Base-by-base conservation (phyloP, 2,888 invertebrate species). In the Cremastinae sp. region DNA sequence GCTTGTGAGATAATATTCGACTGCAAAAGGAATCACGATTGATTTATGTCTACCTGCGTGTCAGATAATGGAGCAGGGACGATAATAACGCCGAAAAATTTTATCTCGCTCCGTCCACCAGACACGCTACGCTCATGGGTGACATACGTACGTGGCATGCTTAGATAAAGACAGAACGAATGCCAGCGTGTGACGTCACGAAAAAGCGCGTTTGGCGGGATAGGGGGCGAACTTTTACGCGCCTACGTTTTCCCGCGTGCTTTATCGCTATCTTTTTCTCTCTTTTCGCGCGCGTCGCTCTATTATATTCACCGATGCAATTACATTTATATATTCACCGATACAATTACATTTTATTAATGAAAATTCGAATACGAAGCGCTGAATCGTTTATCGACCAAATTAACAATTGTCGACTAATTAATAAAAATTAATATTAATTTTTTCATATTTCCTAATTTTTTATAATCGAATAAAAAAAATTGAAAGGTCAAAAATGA, bases 241-340 rank as follows among this genome's bases (percentile, higher is more conserved):
- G 88, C 87, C 86, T 81, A 86, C 56, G 78, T 87, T 85, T 65
- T 88, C 88, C 88, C 88, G 88, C 88, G 86, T 83, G 84, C 22
- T 61, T 35, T 39, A 41, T 43, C 55, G 55, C 45, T 49, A 68
- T 53, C 49, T 45, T 41, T 39, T 53, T 20, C n/a, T 7, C 20
- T 37, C 37, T 16, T 62, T 49, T 4, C 61, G 35, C 49, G 49
- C 47, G 0, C 39, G 1, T 20, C 49, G 45, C 5, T 45, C 12
- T 12, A 1, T 10, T 45, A 53, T 22, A 9, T 53, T 16, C n/a
- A 12, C n/a, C n/a, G n/a, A n/a, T n/a, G n/a, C n/a, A n/a, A n/a
- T n/a, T n/a, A n/a, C n/a, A n/a, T n/a, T n/a, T n/a, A n/a, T n/a
- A n/a, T n/a, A n/a, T n/a, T n/a, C n/a, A n/a, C n/a, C n/a, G n/a